These are phyloP conservation scores for Leucania comma DNA, from an alignment of 2,888 invertebrate genomes.

Conservation along the genomic window DNA sequence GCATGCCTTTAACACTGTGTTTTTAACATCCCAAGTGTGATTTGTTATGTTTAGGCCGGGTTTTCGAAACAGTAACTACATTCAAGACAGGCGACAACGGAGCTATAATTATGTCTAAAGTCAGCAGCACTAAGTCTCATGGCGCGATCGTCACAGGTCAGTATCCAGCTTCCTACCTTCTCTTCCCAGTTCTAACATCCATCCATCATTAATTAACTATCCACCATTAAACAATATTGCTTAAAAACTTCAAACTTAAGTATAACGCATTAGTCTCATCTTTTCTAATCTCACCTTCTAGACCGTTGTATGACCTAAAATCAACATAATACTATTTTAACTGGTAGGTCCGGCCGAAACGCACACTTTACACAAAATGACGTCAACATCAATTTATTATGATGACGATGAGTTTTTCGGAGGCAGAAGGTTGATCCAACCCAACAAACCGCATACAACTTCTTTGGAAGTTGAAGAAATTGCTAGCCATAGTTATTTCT, in stretches of 20 bases:
- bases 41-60: constrained; percentile 90
- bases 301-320: constrained; percentile 71
- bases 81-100: constrained; percentile 88
- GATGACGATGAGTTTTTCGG: constrained; percentile 86
- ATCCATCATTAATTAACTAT: constrained; percentile 60
- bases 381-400: constrained; percentile 90
- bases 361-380: constrained; percentile 92
- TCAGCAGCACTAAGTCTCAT: constrained; percentile 92
- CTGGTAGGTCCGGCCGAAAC: constrained; percentile 92
- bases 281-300: constrained; percentile 67
- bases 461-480: constrained; percentile 91
- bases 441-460: constrained; percentile 88
- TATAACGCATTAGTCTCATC: constrained; percentile 72
- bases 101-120: constrained; percentile 88
- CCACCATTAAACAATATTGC: constrained; percentile 43
- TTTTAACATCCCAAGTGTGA: constrained; percentile 88
- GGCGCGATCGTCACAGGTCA: constrained; percentile 92
- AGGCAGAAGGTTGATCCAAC: constrained; percentile 82
- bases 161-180: constrained; percentile 84
- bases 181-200: constrained; percentile 74
- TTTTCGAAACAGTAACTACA: constrained; percentile 89
- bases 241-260: constrained; percentile 65
- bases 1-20: constrained; percentile 87
- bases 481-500: constrained; percentile 90
- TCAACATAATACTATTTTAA: constrained; percentile 87